Conservation (phyloP, 2,888 invertebrate species). For the Patella pellucida region DNA sequence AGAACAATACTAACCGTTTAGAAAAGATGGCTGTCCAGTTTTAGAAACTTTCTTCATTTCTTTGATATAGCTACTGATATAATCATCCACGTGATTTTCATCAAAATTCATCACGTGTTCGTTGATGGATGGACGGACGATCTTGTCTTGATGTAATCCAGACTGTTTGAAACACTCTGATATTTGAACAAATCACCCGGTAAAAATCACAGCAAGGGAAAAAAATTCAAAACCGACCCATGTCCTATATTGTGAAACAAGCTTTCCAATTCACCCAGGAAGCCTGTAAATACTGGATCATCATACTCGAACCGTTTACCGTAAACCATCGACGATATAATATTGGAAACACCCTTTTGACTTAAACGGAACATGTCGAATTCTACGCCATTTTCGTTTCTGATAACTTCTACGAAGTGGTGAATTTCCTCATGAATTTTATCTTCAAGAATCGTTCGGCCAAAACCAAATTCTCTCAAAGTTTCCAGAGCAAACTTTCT, state of each 20-base stretch:
- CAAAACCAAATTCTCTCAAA: constrained; percentile 24
- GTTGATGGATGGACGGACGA: constrained; percentile 23
- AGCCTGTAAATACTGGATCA: constrained; percentile 16
- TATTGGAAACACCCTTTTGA: constrained; percentile 21
- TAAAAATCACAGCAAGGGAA: constrained; percentile 36
- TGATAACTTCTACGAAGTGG: constrained; percentile 11
- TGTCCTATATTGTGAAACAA: neutral
- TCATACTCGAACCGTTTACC: constrained; percentile 26
- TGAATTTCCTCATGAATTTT: constrained; percentile 24
- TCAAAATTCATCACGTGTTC: constrained; percentile 31
- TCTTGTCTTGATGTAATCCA: constrained; percentile 14
- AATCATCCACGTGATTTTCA: constrained; percentile 39
- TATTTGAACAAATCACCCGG: constrained; percentile 43
- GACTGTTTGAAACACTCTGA: constrained; percentile 26
- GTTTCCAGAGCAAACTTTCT: constrained; percentile 18
- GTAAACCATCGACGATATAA: constrained; percentile 23
- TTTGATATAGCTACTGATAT: constrained; percentile 42
- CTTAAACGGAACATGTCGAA: constrained; percentile 18
- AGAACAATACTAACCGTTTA: constrained; percentile 28
- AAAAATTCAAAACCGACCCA: constrained; percentile 18
- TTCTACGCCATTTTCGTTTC: neutral
- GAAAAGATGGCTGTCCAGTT: constrained; percentile 24
- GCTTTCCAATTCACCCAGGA: constrained; percentile 10
- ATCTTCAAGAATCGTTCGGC: constrained; percentile 21
- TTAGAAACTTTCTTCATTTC: constrained; percentile 31